These are phyloP conservation scores for Craseonycteris thonglongyai DNA, from an alignment of 2,113 vertebrate species.

Conservation along the genomic window DNA sequence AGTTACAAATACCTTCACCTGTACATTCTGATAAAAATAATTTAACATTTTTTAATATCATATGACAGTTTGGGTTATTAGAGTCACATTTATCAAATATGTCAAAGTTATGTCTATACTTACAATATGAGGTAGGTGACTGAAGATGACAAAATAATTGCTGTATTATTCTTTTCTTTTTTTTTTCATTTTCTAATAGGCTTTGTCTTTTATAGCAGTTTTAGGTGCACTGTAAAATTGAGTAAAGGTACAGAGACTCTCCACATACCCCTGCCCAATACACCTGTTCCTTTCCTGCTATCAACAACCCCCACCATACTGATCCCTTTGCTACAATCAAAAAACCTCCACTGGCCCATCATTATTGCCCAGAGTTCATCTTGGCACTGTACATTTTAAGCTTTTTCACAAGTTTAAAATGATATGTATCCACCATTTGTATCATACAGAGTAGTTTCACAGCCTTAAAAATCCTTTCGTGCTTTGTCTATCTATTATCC, in stretches of 20 bases:
- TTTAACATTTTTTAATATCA: neutral
- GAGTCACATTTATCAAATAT: neutral
- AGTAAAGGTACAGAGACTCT: neutral
- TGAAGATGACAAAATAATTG: neutral
- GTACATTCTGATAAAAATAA: neutral
- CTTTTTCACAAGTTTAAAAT: neutral
- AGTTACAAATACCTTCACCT: neutral
- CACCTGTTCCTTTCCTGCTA: neutral
- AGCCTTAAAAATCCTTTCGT: neutral
- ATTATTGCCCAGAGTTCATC: neutral
- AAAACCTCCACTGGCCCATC: neutral
- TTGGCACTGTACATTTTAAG: too few species aligned
- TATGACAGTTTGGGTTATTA: neutral
- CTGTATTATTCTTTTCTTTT: neutral
- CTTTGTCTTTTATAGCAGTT: neutral
- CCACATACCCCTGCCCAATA: too few species aligned
- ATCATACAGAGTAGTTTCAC: neutral
- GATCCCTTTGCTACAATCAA: neutral
- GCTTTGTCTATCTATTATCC: neutral
- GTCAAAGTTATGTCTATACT: neutral
- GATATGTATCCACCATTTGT: neutral
- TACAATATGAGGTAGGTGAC: neutral
- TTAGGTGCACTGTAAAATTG: neutral
- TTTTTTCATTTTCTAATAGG: neutral
- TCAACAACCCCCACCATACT: neutral